Base-by-base conservation (phyloP, 2,888 invertebrate species). In the Drosophila percnosoma region DNA sequence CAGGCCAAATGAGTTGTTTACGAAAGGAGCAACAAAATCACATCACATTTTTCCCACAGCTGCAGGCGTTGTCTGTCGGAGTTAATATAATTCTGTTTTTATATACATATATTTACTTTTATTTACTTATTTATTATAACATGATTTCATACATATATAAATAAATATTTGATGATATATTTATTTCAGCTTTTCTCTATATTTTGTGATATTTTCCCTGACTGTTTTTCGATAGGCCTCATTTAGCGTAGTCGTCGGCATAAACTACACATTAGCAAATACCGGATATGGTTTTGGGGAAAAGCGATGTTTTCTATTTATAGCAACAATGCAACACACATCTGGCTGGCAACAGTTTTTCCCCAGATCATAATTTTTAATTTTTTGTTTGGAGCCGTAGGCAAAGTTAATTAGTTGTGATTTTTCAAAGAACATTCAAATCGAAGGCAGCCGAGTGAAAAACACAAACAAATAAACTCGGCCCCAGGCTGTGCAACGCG, bases 391-490 rank as follows among this genome's bases (percentile, higher is more conserved):
- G 66, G 33, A 79, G 70, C 75, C 75, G 64, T 60, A 40, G 80
- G 75, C 80, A 77, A 77, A 96, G 94, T 97, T 97, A 90, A 90
- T 90, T 90, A 84, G 82, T 82, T 87, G 82, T 87, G 90, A 90
- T 89, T 84, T 90, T 87, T 81, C 82, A 85, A 89, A 89, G 80
- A 82, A 87, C 80, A 89, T 82, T 82, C 73, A 80, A 86, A 84
- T 81, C 69, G 81, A 84, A 66, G 67, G 75, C 80, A 65, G 53
- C 54, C 48, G 52, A 66, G 31, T 31, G 29, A 71, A 62, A 70
- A 54, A 75, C 57, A 72, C 80, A 82, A 75, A 73, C 77, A 75
- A 71, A 63, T 65, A 63, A 63, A 65, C 52, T 34, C n/a, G 49
- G 27, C 61, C 64, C 57, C 72, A 42, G 66, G 66, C 69, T 55